phyloP scores from a whole-genome alignment of 92 coral and sea anemone genomes.

The Epizoanthus illoricatus region DNA sequence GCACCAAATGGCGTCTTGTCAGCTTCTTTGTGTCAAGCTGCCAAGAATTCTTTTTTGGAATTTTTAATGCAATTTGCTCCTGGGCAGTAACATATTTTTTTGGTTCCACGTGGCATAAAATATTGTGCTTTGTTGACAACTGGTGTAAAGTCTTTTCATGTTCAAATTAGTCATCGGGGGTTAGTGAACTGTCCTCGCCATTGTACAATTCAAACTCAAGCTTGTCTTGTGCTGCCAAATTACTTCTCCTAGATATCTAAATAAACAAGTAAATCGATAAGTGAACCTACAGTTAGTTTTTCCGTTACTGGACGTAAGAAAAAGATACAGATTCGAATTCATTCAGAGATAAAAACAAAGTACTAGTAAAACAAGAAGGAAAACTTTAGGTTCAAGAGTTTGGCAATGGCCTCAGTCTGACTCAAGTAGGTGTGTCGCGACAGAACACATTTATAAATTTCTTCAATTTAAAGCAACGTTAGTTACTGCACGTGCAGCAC shows the following conservation, averaged over 20 bases:
- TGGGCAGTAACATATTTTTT: neutral
- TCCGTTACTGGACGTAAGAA: too few species aligned
- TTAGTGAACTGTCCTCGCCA: neutral
- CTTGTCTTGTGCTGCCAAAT: neutral
- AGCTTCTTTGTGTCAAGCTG: neutral
- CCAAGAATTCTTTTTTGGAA: neutral
- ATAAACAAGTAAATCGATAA: neutral
- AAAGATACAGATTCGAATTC: too few species aligned
- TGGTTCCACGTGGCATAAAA: constrained; percentile 33
- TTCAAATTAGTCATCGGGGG: constrained; percentile 6
- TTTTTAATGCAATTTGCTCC: neutral
- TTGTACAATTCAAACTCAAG: neutral
- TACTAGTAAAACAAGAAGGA: too few species aligned
- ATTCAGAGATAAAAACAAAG: too few species aligned
- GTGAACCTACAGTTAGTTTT: too few species aligned
- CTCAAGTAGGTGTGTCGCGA: too few species aligned
- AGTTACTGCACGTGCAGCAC: too few species aligned
- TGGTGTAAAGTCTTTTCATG: constrained; percentile 10
- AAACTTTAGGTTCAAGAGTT: too few species aligned
- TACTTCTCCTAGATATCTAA: neutral
- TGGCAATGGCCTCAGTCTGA: too few species aligned
- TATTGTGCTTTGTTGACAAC: constrained; percentile 34
- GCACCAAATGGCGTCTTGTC: constrained; percentile 1
- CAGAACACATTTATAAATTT: too few species aligned
- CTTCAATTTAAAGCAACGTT: too few species aligned